Percentiles rank a stretch among this genome's conserved stretches.
These are phyloP conservation scores for Rhinichthys klamathensis DNA, from an alignment of 2,113 vertebrate species.

Conservation along the genomic window DNA sequence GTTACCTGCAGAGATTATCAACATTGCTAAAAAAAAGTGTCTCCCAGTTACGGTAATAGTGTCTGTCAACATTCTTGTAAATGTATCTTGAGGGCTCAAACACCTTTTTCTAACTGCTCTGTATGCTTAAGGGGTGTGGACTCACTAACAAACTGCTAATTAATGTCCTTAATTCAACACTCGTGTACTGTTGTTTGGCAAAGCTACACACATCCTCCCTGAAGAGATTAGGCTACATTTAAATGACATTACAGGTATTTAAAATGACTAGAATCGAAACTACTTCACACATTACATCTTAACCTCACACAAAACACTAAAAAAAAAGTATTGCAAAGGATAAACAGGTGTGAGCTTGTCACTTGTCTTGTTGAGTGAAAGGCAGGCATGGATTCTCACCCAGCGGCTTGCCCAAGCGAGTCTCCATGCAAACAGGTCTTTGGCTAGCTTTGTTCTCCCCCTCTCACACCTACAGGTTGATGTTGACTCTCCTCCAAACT, in stretches of 20 bases:
- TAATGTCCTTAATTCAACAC: not conserved
- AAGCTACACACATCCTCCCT: not conserved
- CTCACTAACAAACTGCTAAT: not conserved
- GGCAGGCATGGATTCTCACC: constrained; percentile 41
- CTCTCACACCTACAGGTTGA: constrained; percentile 52
- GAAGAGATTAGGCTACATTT: not conserved
- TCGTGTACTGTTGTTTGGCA: not conserved
- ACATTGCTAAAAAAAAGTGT: not conserved
- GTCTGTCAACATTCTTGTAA: not conserved
- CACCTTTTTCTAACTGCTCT: not conserved
- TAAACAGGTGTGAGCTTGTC: constrained; percentile 54
- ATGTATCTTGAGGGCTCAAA: constrained; percentile 9
- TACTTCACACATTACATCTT: constrained; percentile 37
- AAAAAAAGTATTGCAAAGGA: not conserved
- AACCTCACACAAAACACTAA: constrained; percentile 15
- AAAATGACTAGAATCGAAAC: not conserved
- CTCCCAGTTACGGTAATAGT: not conserved
- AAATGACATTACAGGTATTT: not conserved
- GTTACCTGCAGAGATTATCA: not conserved
- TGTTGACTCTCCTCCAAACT: constrained; percentile 56
- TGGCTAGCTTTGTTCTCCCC: constrained; percentile 48
- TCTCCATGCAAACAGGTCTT: constrained; percentile 50
- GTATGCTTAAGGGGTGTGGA: not conserved
- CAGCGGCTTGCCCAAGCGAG: constrained; percentile 57
- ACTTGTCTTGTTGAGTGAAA: constrained; percentile 48